Base-by-base conservation (phyloP, 2,888 invertebrate genomes). In the Trachelus stipa region DNA sequence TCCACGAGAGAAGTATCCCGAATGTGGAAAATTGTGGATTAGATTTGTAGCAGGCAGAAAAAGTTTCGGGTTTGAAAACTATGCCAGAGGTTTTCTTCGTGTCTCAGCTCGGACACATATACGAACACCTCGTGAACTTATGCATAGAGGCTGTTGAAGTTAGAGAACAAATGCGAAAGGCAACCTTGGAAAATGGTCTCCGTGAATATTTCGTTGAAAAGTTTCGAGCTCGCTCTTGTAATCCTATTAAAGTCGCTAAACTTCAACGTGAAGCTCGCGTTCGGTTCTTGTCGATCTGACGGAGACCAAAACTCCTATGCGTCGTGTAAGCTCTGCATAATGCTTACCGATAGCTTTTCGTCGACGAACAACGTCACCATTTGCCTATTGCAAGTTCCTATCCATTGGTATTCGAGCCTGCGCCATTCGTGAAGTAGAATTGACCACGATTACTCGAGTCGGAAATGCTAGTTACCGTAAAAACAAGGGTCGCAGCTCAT, bases 231-330 rank as follows among this genome's bases (percentile, higher is more conserved):
- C 73, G 73, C 77, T 73, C 37, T 30, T 68, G 79, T 84, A 85
- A 86, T 85, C 84, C 83, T 84, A 84, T 85, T 83, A 86, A 83
- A 86, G 83, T 84, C 81, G 79, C 74, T 80, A 83, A 86, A 86
- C 86, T 86, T 84, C 15, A 77, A 75, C 78, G 69, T 56, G 56
- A 23, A 56, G 4, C 56, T 23, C 23, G 23, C 56, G 23, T 23
- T 56, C 23, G 56, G 23, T 56, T 56, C 56, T 56, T 23, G 23
- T 23, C 56, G 56, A 56, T 56, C 56, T 56, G 23, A 23, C 56
- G 6, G 2, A 56, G 9, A 56, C 23, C 56, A 23, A 56, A 56
- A 56, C 23, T 56, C 56, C 56, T 56, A 56, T 56, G 56, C 56
- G 56, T 23, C 56, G 23, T 56, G 56, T 23, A 56, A 56, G 40